Percentiles rank a stretch among this genome's conserved stretches.
Evolutionary conservation across 2,888 invertebrate genomes (phyloP).

Genomic region (Phorcus lineatus): DNA sequence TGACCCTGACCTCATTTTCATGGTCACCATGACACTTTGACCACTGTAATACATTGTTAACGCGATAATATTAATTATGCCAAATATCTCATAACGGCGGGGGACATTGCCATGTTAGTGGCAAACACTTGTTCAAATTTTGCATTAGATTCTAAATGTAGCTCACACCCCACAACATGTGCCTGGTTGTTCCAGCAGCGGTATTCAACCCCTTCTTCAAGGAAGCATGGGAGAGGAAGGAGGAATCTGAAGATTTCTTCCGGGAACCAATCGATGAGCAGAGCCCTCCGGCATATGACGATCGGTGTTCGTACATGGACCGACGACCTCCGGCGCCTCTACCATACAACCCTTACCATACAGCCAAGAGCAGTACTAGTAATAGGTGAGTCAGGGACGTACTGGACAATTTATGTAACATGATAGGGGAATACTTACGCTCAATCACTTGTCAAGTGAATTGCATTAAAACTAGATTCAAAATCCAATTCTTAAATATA

Average conservation of each 20-base stretch:
- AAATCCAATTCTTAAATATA: too few species aligned
- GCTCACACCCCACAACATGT: background rate
- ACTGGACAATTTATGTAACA: background rate
- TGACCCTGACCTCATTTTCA: too few species aligned
- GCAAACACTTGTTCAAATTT: too few species aligned
- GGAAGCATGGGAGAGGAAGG: slow-evolving; percentile 96
- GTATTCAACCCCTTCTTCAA: slow-evolving; percentile 97
- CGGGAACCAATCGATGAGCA: slow-evolving; percentile 55
- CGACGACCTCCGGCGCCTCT: slow-evolving; percentile 67
- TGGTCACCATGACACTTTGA: too few species aligned
- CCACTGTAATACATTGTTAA: too few species aligned
- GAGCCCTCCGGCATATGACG: slow-evolving; percentile 61
- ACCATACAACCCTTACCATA: slow-evolving; percentile 51
- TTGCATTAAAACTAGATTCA: too few species aligned
- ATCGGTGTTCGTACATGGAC: slow-evolving; percentile 41
- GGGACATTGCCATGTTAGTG: too few species aligned
- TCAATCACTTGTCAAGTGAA: too few species aligned
- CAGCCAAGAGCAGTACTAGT: slow-evolving; percentile 65
- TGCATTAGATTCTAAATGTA: too few species aligned
- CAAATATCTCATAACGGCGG: too few species aligned
- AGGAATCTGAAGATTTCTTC: slow-evolving; percentile 88
- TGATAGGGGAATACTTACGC: too few species aligned
- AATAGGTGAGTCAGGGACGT: slow-evolving; percentile 53
- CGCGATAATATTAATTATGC: too few species aligned
- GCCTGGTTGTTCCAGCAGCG: slow-evolving; percentile 81